Percentiles rank a stretch among this genome's conserved stretches.
Evolutionary conservation across 92 coral and sea anemone species (phyloP).

Genomic region (Porites lobata): DNA sequence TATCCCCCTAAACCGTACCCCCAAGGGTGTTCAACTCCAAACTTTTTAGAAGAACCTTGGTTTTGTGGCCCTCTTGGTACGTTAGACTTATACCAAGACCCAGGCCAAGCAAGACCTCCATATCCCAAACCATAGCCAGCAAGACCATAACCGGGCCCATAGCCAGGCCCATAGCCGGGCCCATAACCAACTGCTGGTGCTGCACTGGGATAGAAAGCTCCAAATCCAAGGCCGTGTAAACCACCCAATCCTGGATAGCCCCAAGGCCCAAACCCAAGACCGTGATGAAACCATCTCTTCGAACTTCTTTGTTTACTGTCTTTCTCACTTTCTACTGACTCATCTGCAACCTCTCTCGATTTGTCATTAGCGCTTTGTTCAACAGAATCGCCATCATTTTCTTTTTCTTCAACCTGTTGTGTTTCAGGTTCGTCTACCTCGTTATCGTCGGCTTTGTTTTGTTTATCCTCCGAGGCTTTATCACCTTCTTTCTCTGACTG

Average conservation of each 20-base stretch:
- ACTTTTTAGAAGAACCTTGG: constrained; percentile 32
- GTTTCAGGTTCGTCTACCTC: constrained; percentile 34
- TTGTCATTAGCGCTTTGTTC: constrained; percentile 47
- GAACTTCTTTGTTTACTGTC: constrained; percentile 41
- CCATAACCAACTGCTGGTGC: constrained; percentile 53
- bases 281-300: constrained; percentile 69
- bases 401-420: constrained; percentile 37
- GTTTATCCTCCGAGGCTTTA: constrained; percentile 53
- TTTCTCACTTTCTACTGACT: constrained; percentile 27
- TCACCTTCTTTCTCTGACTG: constrained; percentile 51
- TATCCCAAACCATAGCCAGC: constrained; percentile 76
- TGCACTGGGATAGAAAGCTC: constrained; percentile 65
- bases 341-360: constrained; percentile 33
- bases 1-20: constrained; percentile 40
- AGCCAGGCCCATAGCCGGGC: constrained; percentile 40
- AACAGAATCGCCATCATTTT: constrained; percentile 52
- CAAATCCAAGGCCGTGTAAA: constrained; percentile 59
- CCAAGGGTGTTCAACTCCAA: constrained; percentile 55
- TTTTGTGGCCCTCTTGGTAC: constrained; percentile 45
- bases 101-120: constrained; percentile 88
- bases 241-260: constrained; percentile 70
- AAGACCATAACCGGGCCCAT: constrained; percentile 58
- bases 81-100: constrained; percentile 81
- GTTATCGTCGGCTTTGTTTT: constrained; percentile 46
- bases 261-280: constrained; percentile 63